phyloP scores from a whole-genome alignment of 2,797 vertebrate species.

The Acrossocheilus wenchowensis region DNA sequence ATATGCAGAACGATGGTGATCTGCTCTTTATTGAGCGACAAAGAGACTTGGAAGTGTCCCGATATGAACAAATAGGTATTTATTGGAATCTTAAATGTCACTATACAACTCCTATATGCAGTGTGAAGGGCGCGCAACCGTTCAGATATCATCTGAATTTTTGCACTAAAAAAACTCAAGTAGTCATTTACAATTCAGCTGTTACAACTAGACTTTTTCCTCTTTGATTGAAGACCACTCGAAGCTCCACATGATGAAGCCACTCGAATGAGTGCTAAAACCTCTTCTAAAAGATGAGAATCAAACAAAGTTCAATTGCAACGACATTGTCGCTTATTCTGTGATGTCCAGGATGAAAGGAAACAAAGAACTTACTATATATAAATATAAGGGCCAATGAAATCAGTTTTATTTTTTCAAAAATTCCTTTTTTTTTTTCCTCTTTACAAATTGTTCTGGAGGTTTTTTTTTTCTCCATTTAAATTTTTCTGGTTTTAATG shows the following conservation, averaged over 20 bases:
- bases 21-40: not conserved
- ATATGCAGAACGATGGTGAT: not conserved
- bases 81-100: not conserved
- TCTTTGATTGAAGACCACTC: not conserved
- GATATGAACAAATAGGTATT: not conserved
- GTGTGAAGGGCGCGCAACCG: not conserved
- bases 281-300: not conserved
- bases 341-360: not conserved
- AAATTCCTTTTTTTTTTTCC: too few relatives aligned
- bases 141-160: slow-evolving; percentile 1
- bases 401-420: not conserved
- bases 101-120: not conserved
- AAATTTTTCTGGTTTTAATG: too few relatives aligned
- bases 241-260: not conserved
- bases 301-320: not conserved
- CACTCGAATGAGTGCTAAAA: not conserved
- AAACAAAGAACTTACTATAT: not conserved
- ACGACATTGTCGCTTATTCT: not conserved
- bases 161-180: not conserved
- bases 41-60: not conserved
- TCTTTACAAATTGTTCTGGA: too few relatives aligned
- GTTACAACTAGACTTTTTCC: slow-evolving; percentile 1
- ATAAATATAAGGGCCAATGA: not conserved
- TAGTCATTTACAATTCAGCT: not conserved
- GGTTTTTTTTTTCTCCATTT: too few relatives aligned